phyloP scores from a whole-genome alignment of 2,888 invertebrate genomes.

The Dorcus parallelipipedus region DNA sequence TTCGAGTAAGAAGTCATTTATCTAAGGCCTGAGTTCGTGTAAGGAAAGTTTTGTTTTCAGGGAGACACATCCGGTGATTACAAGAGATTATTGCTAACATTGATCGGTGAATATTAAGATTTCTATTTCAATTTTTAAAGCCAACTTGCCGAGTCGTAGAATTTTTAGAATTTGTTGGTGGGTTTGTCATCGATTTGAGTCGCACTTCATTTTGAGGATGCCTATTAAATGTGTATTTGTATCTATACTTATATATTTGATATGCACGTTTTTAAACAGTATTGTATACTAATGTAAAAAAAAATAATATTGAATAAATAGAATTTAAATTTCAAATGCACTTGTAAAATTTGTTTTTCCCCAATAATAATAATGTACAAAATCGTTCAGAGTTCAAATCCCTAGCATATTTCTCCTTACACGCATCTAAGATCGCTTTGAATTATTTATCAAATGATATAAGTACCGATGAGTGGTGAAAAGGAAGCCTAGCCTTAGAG shows the following conservation, averaged over 20 bases:
- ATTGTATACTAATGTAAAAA: neutral
- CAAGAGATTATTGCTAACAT: conserved; percentile 72
- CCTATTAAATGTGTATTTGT: neutral
- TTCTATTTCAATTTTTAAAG: neutral
- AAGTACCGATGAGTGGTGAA: no score
- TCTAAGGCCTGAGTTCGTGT: neutral
- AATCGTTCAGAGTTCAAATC: no score
- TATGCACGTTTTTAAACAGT: neutral
- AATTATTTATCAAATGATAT: no score
- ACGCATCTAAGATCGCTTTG: no score
- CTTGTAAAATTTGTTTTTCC: no score
- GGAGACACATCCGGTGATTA: conserved; percentile 81
- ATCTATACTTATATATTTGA: neutral
- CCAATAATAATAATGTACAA: no score
- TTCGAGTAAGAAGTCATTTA: conserved; percentile 57
- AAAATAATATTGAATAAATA: neutral
- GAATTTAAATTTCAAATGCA: neutral
- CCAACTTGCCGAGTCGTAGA: neutral
- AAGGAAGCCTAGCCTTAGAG: no score
- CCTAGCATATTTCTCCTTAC: no score
- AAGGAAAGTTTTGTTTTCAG: conserved; percentile 49
- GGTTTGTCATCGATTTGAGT: neutral
- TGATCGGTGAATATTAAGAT: conserved; percentile 47
- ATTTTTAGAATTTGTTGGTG: neutral
- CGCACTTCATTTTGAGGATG: neutral